Evolutionary conservation across 2,797 vertebrate species (phyloP).

Genomic region (Okamejei kenojei): DNA sequence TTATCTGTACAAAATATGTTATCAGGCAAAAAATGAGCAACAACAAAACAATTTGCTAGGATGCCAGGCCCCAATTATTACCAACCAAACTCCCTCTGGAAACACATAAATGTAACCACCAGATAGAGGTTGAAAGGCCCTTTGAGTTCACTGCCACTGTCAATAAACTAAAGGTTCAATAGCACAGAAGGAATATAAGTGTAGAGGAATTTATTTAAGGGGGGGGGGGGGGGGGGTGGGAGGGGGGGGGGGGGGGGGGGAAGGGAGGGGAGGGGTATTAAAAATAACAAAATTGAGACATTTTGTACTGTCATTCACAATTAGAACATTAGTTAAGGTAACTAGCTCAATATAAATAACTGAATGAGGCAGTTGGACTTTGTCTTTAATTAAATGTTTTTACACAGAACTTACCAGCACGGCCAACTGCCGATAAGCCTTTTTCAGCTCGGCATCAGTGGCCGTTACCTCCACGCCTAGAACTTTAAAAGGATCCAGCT

Average conservation of each 20-base stretch:
- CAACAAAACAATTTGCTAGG: neutral
- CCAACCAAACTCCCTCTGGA: neutral
- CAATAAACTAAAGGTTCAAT: neutral
- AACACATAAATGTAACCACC: neutral
- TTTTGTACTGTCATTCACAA: neutral
- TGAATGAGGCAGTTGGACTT: neutral
- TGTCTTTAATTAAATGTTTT: slow-evolving; percentile 19
- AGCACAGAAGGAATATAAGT: no score
- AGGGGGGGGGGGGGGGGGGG: no score
- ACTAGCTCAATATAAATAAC: neutral
- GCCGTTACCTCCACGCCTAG: slow-evolving; percentile 78
- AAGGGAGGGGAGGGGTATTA: neutral
- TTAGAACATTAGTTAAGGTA: neutral
- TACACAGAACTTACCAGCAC: slow-evolving; percentile 67
- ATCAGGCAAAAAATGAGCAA: neutral
- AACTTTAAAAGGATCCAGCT: slow-evolving; percentile 82
- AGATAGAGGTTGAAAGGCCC: neutral
- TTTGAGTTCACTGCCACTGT: neutral
- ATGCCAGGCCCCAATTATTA: neutral
- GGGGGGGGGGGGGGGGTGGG: no score
- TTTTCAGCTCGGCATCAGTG: slow-evolving; percentile 78
- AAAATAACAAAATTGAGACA: neutral
- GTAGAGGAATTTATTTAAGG: no score
- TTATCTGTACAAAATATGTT: neutral
- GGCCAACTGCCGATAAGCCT: slow-evolving; percentile 85